Evolutionary conservation across 2,113 vertebrate species (phyloP).

Genomic region (Theristicus caerulescens): DNA sequence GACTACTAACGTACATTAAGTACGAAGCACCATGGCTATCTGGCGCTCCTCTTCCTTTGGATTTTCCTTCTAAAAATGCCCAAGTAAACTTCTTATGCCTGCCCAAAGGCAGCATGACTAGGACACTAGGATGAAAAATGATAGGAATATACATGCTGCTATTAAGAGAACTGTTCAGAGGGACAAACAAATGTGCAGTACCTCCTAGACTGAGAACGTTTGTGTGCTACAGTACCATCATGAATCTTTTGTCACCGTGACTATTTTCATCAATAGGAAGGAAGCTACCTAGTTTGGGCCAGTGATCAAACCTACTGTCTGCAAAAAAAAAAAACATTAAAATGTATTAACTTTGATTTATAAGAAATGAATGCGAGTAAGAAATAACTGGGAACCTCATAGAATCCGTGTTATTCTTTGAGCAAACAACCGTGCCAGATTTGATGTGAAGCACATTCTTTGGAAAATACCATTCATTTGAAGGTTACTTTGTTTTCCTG

Average conservation of each 20-base stretch:
- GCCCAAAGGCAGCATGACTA: not conserved
- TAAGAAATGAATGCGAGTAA: not conserved
- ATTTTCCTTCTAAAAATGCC: not conserved
- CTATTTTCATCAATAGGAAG: not conserved
- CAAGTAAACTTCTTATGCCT: not conserved
- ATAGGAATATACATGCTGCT: not conserved
- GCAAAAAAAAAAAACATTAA: not conserved
- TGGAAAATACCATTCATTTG: not conserved
- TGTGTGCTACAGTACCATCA: not conserved
- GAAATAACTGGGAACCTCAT: not conserved
- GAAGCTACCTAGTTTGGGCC: not conserved
- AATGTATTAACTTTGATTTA: not conserved
- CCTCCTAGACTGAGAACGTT: not conserved
- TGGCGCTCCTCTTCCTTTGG: not conserved
- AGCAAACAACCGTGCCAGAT: not conserved
- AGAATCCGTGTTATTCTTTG: not conserved
- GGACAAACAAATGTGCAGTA: not conserved
- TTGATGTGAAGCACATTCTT: not conserved
- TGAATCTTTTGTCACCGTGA: not conserved
- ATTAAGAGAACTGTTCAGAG: not conserved
- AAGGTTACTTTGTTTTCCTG: not conserved
- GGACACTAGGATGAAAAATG: not conserved
- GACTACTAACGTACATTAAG: not conserved
- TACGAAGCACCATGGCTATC: not conserved
- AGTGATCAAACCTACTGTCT: not conserved